Evolutionary conservation across 2,797 vertebrate species (phyloP), one percentile per base, ranked within the genome.

Genomic region (Acipenser oxyrinchus): DNA sequence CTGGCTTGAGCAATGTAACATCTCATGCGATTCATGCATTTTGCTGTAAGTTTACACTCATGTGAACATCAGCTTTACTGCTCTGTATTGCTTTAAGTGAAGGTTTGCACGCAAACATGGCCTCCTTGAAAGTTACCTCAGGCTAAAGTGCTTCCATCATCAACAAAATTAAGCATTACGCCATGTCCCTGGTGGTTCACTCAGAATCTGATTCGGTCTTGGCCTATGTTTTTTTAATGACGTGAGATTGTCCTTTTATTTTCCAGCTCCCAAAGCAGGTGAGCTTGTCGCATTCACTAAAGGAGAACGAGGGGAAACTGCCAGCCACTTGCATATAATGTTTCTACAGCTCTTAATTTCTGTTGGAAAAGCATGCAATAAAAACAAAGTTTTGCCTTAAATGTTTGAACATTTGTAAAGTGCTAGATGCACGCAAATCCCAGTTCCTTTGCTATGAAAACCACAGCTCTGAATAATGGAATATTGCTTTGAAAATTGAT

Each of bases 101-200:
- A 91, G 86, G 79, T 87, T 95, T 87, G 94, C 95, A 97, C 93
- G 95, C 94, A 93, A 96, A 93, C 89, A 92, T 92, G 92, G 93
- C 91, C 81, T 84, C 88, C 78, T 11, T 70, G 13, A 77, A 83
- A 92, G 89, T 88, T 86, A 89, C 89, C 91, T 90, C 87, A 15
- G 94, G 93, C 89, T 63, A 90, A 84, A 90, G 87, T 75, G 73
- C 86, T 89, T 85, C 88, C 82, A 75, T 71, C 83, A 77, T 79
- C 70, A 72, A 78, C 76, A 70, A 82, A 88, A 76, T 77, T 77
- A 83, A 83, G 82, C 58, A n/a, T 79, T 79, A 78, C 84, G 65
- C 66, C 9, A 66, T 51, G 70, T 89, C 87, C 82, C 86, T 57
- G 49, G 84, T 64, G 85, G 78, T 70, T 62, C 74, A 10, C 67